Conservation (phyloP, 2,888 invertebrate genomes). For the Megamerina dolium region DNA sequence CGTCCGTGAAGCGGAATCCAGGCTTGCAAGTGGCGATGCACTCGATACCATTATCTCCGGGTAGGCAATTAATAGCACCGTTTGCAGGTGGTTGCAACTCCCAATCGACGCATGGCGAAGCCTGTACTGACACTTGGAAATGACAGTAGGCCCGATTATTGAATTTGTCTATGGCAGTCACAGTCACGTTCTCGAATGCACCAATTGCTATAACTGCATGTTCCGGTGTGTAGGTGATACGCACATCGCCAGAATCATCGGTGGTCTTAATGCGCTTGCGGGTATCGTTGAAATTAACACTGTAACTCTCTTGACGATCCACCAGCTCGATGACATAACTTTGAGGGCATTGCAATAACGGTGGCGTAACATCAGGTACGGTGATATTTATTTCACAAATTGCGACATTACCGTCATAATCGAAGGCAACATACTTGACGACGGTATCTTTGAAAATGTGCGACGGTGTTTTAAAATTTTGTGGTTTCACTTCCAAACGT, state of each 20-base stretch:
- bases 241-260: slow-evolving; percentile 83
- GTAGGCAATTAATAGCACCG: slow-evolving; percentile 80
- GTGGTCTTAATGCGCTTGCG: slow-evolving; percentile 75
- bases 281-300: slow-evolving; percentile 88
- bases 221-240: slow-evolving; percentile 75
- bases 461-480: slow-evolving; percentile 82
- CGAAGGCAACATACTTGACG: slow-evolving; percentile 92
- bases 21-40: slow-evolving; percentile 86
- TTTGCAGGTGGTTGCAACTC: slow-evolving; percentile 84
- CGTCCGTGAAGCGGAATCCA: slow-evolving; percentile 86
- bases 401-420: slow-evolving; percentile 95
- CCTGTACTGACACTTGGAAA: slow-evolving; percentile 90
- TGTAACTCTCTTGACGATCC: slow-evolving; percentile 82
- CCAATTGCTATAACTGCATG: slow-evolving; percentile 79
- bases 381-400: slow-evolving; percentile 95
- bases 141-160: slow-evolving; percentile 86
- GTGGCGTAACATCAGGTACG: slow-evolving; percentile 88
- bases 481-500: slow-evolving; percentile 84
- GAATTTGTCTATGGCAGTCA: slow-evolving; percentile 77
- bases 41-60: slow-evolving; percentile 72
- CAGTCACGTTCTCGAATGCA: slow-evolving; percentile 86
- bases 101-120: slow-evolving; percentile 92
- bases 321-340: slow-evolving; percentile 90
- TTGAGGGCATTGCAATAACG: slow-evolving; percentile 83
- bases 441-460: slow-evolving; percentile 86